Evolutionary conservation across 2,113 vertebrate genomes (phyloP).

Genomic region (Seriola aureovittata): DNA sequence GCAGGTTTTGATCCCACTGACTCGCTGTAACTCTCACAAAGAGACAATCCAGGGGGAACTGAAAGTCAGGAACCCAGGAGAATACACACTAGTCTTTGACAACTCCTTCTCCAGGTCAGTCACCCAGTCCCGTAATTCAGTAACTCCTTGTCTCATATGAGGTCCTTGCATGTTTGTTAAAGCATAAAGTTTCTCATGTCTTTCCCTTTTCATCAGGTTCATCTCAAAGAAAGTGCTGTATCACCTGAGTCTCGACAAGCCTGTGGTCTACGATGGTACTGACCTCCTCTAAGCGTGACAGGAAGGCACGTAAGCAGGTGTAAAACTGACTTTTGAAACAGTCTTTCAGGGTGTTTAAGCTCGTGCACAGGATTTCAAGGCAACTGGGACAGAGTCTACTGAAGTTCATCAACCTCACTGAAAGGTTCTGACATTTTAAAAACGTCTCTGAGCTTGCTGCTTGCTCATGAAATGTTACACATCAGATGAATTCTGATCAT

Average conservation of each 20-base stretch:
- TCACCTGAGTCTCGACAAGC: conserved; percentile 88
- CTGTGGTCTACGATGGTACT: conserved; percentile 90
- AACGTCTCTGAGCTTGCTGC: background rate
- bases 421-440: conserved; percentile 52
- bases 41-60: conserved; percentile 93
- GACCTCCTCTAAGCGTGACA: conserved; percentile 80
- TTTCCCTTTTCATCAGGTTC: conserved; percentile 85
- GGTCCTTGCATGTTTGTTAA: background rate
- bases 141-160: background rate
- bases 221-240: conserved; percentile 96
- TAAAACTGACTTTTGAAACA: conserved; percentile 3
- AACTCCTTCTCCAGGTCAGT: conserved; percentile 96
- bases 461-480: background rate
- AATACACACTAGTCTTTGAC: conserved; percentile 95
- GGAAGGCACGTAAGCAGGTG: conserved; percentile 4
- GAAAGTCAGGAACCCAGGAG: conserved; percentile 89
- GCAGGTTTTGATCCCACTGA: conserved; percentile 95
- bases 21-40: conserved; percentile 94
- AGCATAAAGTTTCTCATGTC: background rate
- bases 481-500: background rate
- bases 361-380: background rate
- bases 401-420: background rate
- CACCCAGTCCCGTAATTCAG: too few relatives aligned
- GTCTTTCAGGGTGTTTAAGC: conserved; percentile 1
- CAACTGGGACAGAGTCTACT: background rate